Conservation (phyloP, 2,113 vertebrate species). For the Suricata suricatta region DNA sequence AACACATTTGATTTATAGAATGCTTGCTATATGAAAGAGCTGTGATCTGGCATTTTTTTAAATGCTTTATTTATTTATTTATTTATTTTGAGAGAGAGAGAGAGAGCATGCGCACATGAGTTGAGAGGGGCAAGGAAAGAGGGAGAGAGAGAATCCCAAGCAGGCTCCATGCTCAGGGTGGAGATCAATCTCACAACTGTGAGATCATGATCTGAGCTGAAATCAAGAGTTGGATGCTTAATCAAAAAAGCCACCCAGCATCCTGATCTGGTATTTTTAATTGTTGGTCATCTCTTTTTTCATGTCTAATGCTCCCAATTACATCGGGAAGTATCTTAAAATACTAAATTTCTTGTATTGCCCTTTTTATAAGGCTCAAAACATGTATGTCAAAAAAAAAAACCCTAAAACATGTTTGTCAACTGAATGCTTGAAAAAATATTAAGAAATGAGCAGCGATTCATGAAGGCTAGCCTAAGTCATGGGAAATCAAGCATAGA, state of each 20-base stretch:
- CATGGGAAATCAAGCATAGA: slow-evolving; percentile 40
- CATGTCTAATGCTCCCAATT: not conserved
- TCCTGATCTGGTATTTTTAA: slow-evolving; percentile 4
- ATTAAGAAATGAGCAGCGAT: slow-evolving; percentile 12
- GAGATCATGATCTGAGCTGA: too few relatives aligned
- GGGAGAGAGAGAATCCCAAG: too few relatives aligned
- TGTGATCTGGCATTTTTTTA: not conserved
- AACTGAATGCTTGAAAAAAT: slow-evolving; percentile 4
- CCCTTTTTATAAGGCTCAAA: not conserved
- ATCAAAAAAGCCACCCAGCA: too few relatives aligned
- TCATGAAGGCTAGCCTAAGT: not conserved
- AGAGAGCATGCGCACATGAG: too few relatives aligned
- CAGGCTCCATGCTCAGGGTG: too few relatives aligned
- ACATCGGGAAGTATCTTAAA: not conserved
- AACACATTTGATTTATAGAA: not conserved
- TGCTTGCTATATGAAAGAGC: not conserved
- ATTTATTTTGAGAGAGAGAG: too few relatives aligned
- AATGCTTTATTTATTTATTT: too few relatives aligned
- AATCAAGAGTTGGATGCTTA: too few relatives aligned
- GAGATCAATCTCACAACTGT: too few relatives aligned
- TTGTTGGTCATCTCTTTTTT: not conserved
- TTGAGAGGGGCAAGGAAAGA: too few relatives aligned
- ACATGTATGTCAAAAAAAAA: not conserved
- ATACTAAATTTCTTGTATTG: not conserved
- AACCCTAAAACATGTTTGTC: not conserved